Evolutionary conservation across 30 jellyfish, hydroid and myxozoan genomes (phyloP), one percentile per base, ranked within the genome.

Genomic region (Aurelia coerulea): DNA sequence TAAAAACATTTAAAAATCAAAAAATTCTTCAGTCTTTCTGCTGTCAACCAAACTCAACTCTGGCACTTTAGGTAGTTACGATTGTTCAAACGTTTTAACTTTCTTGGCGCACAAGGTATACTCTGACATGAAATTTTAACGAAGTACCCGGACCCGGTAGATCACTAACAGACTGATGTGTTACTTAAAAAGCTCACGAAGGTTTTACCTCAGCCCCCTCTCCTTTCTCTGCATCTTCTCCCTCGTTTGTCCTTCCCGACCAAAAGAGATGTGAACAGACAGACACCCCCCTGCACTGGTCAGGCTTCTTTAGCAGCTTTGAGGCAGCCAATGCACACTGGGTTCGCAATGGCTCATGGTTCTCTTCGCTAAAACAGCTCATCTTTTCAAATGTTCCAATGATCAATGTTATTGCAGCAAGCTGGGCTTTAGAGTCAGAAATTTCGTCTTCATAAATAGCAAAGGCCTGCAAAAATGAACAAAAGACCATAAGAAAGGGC

Each of bases 251-350:
- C 54, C 97, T 74, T n/a, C 97, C 99, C 23, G 99, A 95, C 99
- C 99, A 95, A 56, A 95, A 95, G 79, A 95, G 82, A 86, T 95
- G 99, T 15, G 99, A 95, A 72, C 99, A 95, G 16, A 90, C 97
- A 10, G 99, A 95, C 10, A 95, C 99, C 6, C 99, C 99, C 7
- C 99, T 97, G 85, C 99, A 95, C 59, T 95, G 99, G 77, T 95
- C 99, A 9, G 99, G 99, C 62, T 95, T 95, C 78, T 95, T 95
- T 12, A 95, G 87, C 63, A 95, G 80, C 66, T 95, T 95, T 12
- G 99, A 95, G 6, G 99, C 99, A 29, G 99, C 99, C 34, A 95
- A 77, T 2, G 99, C 99, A 77, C 99, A 95, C 89, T 95, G 99
- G 52, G 97, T 95, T 56, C 99, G 95, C 72, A 95, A 90, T 37